Evolutionary conservation across 2,797 vertebrate species (phyloP).

Genomic region (Atherinosoma microstoma): DNA sequence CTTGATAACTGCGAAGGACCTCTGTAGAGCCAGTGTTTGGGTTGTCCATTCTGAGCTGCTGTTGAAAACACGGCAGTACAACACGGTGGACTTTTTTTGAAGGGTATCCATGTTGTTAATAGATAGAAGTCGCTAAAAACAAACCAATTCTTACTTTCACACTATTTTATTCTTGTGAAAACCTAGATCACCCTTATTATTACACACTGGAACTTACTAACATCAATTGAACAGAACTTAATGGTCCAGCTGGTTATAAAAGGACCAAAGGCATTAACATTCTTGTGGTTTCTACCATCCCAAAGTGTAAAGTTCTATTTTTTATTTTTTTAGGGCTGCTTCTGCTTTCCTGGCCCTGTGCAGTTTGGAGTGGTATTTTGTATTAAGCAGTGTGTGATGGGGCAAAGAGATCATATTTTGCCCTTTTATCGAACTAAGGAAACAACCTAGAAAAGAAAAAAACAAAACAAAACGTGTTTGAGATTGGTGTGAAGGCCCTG

Average conservation of each 20-base stretch:
- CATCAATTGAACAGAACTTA: conserved; percentile 13
- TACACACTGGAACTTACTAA: conserved; percentile 1
- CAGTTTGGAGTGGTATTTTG: neutral
- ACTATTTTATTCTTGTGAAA: neutral
- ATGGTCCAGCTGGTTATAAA: conserved; percentile 15
- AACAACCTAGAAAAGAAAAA: neutral
- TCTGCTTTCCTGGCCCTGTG: conserved; percentile 8
- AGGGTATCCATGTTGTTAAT: neutral
- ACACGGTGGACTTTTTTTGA: neutral
- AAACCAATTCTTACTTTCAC: neutral
- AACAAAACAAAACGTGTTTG: conserved; percentile 1
- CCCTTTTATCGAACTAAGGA: neutral
- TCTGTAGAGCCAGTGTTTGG: conserved; percentile 9
- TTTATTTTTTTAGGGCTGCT: conserved; percentile 9
- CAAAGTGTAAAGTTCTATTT: neutral
- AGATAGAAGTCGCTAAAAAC: conserved; percentile 2
- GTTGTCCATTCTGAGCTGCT: conserved; percentile 11
- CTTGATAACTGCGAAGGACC: neutral
- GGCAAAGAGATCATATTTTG: neutral
- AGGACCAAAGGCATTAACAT: conserved; percentile 12
- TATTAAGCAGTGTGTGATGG: neutral
- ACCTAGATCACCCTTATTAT: neutral
- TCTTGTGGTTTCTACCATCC: conserved; percentile 6
- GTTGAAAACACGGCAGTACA: conserved; percentile 7
- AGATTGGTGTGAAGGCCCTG: neutral